Evolutionary conservation across 2,888 invertebrate species (phyloP).

Genomic region (Cosmorhoe ocellata): DNA sequence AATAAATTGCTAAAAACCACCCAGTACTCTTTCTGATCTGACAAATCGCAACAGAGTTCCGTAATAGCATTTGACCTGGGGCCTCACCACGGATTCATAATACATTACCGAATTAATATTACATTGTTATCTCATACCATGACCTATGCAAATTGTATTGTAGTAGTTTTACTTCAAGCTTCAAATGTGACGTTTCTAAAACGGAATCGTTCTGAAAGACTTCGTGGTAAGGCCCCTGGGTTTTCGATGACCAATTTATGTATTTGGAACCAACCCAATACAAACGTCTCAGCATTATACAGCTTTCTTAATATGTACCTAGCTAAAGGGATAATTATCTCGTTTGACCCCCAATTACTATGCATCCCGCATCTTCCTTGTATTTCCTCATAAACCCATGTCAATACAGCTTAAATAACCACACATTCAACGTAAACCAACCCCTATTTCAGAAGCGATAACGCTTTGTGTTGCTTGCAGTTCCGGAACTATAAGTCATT

Average conservation of each 20-base stretch:
- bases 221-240: too few relatives aligned
- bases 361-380: conserved; percentile 34
- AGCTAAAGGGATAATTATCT: conserved; percentile 35
- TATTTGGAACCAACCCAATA: conserved; percentile 12
- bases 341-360: conserved; percentile 37
- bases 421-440: conserved; percentile 5
- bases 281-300: conserved; percentile 25
- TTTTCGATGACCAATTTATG: background rate
- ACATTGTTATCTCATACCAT: too few relatives aligned
- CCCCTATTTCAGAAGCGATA: background rate
- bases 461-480: background rate
- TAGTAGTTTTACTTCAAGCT: too few relatives aligned
- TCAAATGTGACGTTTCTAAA: too few relatives aligned
- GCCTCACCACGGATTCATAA: too few relatives aligned
- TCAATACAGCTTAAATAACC: conserved; percentile 18
- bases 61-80: too few relatives aligned
- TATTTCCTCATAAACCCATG: conserved; percentile 23
- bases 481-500: conserved; percentile 8
- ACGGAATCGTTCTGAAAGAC: too few relatives aligned
- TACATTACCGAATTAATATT: too few relatives aligned
- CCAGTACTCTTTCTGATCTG: too few relatives aligned
- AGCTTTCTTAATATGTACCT: conserved; percentile 31
- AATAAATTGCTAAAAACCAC: too few relatives aligned
- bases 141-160: too few relatives aligned
- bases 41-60: too few relatives aligned